These are phyloP conservation scores for Amblyteles armatorius DNA, from an alignment of 2,888 invertebrate species.

Conservation along the genomic window DNA sequence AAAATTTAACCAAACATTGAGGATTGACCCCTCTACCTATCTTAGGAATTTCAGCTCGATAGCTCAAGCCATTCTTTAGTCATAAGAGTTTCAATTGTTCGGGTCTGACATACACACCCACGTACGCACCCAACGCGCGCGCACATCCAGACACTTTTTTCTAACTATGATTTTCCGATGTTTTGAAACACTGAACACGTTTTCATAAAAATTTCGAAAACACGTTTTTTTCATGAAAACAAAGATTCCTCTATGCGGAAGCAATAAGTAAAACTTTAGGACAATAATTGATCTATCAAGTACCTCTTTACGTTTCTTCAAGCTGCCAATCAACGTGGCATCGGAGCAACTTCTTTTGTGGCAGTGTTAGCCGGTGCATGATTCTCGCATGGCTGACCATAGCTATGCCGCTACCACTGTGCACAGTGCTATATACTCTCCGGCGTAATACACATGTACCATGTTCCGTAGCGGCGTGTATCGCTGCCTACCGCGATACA, in stretches of 20 bases:
- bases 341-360: background rate
- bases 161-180: too few species aligned
- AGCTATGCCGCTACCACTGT: conserved; percentile 75
- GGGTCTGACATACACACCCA: too few species aligned
- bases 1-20: too few species aligned
- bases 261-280: background rate
- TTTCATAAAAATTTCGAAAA: too few species aligned
- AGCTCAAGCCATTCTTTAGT: too few species aligned
- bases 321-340: conserved; percentile 5
- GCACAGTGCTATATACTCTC: conserved; percentile 21
- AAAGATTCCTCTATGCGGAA: background rate
- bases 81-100: too few species aligned
- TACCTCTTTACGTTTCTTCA: conserved; percentile 2
- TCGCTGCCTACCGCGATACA: conserved; percentile 70
- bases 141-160: background rate
- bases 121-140: too few species aligned
- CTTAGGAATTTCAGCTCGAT: too few species aligned
- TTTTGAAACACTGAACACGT: too few species aligned
- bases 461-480: conserved; percentile 35
- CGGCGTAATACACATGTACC: conserved; percentile 18
- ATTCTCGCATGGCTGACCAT: conserved; percentile 80
- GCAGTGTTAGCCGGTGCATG: conserved; percentile 16
- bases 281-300: background rate
- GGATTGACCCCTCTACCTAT: too few species aligned
- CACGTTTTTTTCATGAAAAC: background rate